Evolutionary conservation across 2,888 invertebrate genomes (phyloP).

Genomic region (Lumbricus terrestris): DNA sequence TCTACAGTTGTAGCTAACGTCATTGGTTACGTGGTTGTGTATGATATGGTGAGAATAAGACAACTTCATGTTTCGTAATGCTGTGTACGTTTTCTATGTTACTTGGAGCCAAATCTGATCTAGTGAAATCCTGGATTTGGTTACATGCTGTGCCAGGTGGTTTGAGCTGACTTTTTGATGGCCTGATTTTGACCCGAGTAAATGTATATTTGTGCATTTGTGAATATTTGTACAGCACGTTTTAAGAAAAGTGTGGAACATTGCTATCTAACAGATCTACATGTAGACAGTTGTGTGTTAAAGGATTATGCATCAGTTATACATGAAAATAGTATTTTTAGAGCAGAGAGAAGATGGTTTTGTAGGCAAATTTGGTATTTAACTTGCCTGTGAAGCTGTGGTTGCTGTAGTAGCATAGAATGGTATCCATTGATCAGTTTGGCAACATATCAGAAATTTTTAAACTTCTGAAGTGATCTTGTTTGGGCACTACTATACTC

Average conservation of each 20-base stretch:
- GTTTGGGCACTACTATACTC: background rate
- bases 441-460: background rate
- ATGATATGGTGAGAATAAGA: background rate
- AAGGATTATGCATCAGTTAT: background rate
- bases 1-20: background rate
- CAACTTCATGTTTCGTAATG: background rate
- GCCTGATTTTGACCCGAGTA: background rate
- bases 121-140: constrained; percentile 3
- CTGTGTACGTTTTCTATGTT: background rate
- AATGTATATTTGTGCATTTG: background rate
- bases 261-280: background rate
- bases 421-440: background rate
- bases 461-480: background rate
- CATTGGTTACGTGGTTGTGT: background rate
- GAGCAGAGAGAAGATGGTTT: background rate
- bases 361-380: background rate
- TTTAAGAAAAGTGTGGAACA: background rate
- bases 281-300: background rate
- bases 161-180: background rate
- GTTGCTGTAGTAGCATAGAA: background rate
- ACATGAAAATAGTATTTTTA: background rate
- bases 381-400: background rate
- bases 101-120: background rate
- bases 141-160: background rate
- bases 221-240: background rate